Evolutionary conservation across 2,888 invertebrate species (phyloP).

Genomic region (Polyommatus iphigenia): DNA sequence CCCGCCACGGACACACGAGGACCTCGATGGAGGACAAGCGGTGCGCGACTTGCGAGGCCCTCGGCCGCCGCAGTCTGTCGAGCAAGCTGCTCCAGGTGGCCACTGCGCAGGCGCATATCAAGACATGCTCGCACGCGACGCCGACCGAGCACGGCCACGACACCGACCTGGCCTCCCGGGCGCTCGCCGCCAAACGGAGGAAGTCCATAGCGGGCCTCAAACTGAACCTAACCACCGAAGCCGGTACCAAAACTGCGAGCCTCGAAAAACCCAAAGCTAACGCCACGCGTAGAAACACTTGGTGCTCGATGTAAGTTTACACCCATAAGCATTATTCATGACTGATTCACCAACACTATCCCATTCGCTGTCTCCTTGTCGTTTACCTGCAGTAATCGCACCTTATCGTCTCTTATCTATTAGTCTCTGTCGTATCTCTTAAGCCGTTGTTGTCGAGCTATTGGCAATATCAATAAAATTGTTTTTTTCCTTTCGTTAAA

Average conservation of each 20-base stretch:
- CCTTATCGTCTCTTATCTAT: slow-evolving; percentile 26
- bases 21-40: slow-evolving; percentile 73
- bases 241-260: slow-evolving; percentile 54
- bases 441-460: not conserved
- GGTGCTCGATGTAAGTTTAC: slow-evolving; percentile 67
- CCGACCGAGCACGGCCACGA: slow-evolving; percentile 61
- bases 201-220: slow-evolving; percentile 73
- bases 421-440: not conserved
- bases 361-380: not conserved
- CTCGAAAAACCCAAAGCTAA: slow-evolving; percentile 57
- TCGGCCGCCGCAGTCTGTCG: slow-evolving; percentile 69
- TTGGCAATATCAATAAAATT: not conserved
- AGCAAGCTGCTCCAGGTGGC: slow-evolving; percentile 74
- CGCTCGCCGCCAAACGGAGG: slow-evolving; percentile 72
- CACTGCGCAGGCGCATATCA: slow-evolving; percentile 75
- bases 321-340: slow-evolving; percentile 16
- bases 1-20: slow-evolving; percentile 74
- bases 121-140: slow-evolving; percentile 63
- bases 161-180: slow-evolving; percentile 66
- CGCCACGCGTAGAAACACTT: slow-evolving; percentile 73
- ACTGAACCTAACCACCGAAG: slow-evolving; percentile 62
- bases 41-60: slow-evolving; percentile 74
- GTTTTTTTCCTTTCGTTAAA: not conserved
- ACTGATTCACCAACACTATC: slow-evolving; percentile 15
- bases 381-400: not conserved